Evolutionary conservation across 2,888 invertebrate genomes (phyloP).

Genomic region (Pachymerium ferrugineum): DNA sequence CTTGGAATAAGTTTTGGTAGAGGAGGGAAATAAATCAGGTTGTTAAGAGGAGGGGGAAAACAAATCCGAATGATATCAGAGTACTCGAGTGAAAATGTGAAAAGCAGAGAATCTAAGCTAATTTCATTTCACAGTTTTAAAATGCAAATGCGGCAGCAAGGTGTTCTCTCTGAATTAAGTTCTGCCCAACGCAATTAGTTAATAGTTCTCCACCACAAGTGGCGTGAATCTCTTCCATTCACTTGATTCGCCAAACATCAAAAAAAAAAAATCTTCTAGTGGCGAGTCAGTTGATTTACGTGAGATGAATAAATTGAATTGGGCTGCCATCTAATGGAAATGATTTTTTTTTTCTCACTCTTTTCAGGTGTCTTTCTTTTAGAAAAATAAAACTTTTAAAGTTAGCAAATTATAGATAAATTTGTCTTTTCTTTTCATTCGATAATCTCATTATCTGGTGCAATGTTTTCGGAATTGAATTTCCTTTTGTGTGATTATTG

Average conservation of each 20-base stretch:
- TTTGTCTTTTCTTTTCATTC: no score
- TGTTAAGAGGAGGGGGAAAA: no score
- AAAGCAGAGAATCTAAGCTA: neutral
- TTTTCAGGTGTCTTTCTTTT: no score
- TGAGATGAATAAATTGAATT: conserved; percentile 4
- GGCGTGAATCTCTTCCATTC: neutral
- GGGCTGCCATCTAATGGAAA: neutral
- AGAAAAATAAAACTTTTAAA: no score
- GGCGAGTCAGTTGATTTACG: neutral
- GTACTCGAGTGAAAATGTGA: no score
- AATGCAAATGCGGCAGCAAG: neutral
- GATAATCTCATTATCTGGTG: neutral
- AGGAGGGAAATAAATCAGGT: no score
- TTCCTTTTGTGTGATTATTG: neutral
- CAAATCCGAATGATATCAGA: neutral
- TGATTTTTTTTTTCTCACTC: neutral
- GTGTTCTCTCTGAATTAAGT: conserved; percentile 12
- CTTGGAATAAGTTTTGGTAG: no score
- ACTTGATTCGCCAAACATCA: neutral
- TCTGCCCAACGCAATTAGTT: neutral
- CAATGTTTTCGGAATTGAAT: neutral
- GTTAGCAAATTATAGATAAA: neutral
- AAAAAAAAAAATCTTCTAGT: neutral
- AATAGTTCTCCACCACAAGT: neutral
- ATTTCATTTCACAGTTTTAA: neutral